Evolutionary conservation across 1,140 invertebrate species (phyloP).

Genomic region (Anadara kagoshimensis): DNA sequence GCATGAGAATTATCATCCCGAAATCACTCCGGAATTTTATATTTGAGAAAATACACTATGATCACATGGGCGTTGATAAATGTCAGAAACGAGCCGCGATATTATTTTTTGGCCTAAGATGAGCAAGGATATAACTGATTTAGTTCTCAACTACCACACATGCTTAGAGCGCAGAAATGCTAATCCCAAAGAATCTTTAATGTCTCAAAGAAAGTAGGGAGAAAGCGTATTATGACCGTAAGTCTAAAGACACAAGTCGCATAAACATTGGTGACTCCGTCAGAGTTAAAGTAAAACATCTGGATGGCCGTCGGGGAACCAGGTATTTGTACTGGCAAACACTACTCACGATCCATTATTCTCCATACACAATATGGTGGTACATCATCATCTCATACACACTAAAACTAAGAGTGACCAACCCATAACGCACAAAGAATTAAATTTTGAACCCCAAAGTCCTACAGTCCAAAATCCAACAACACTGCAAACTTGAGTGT

Average conservation of each 20-base stretch:
- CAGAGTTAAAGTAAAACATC: too few relatives aligned
- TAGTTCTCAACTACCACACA: slow-evolving; percentile 26
- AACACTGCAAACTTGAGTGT: too few relatives aligned
- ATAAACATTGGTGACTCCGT: too few relatives aligned
- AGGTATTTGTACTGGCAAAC: neutral
- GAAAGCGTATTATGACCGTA: neutral
- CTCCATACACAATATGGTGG: slow-evolving; percentile 5
- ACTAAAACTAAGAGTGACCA: neutral
- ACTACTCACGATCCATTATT: slow-evolving; percentile 1
- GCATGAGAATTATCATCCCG: slow-evolving; percentile 43
- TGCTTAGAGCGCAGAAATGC: slow-evolving; percentile 22
- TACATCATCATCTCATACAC: slow-evolving; percentile 23
- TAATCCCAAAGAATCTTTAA: slow-evolving; percentile 39
- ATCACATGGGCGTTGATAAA: slow-evolving; percentile 48
- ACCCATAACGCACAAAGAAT: neutral
- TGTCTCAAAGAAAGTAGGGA: slow-evolving; percentile 19
- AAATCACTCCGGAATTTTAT: slow-evolving; percentile 18
- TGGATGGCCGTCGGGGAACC: slow-evolving; percentile 8
- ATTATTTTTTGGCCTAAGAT: slow-evolving; percentile 45
- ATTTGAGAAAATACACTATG: slow-evolving; percentile 31
- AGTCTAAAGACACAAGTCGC: too few relatives aligned
- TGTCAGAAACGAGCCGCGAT: slow-evolving; percentile 24
- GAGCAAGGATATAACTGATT: slow-evolving; percentile 30
- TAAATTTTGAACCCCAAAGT: too few relatives aligned
- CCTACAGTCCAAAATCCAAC: too few relatives aligned